phyloP scores from a whole-genome alignment of 2,797 vertebrate genomes.

The Chaunax sp. region DNA sequence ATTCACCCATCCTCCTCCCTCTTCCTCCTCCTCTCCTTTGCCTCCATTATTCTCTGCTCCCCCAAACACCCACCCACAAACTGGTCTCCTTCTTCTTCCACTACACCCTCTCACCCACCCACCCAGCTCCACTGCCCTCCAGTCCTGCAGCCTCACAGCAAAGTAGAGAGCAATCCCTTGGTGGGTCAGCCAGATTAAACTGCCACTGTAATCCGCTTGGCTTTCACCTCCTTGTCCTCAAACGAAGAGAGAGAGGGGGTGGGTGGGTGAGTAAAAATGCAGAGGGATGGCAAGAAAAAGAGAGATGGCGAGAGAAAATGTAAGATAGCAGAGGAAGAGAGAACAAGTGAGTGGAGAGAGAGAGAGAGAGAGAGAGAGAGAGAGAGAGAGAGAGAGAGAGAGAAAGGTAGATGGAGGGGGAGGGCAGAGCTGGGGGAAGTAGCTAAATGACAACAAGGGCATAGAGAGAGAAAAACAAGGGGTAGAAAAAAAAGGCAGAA shows the following conservation, averaged over 20 bases:
- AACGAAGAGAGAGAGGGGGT: slow-evolving; percentile 55
- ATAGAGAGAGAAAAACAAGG: slow-evolving; percentile 65
- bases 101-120: slow-evolving; percentile 31
- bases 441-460: slow-evolving; percentile 70
- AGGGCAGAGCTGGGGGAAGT: slow-evolving; percentile 46
- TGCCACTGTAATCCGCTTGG: slow-evolving; percentile 87
- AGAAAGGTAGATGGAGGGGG: slow-evolving; percentile 32
- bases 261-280: slow-evolving; percentile 15
- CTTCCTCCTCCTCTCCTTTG: slow-evolving; percentile 25
- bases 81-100: slow-evolving; percentile 39
- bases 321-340: slow-evolving; percentile 27
- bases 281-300: slow-evolving; percentile 2
- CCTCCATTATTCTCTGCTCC: slow-evolving; percentile 26
- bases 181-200: slow-evolving; percentile 87
- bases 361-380: slow-evolving; percentile 4
- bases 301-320: slow-evolving; percentile 26
- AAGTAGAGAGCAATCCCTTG: slow-evolving; percentile 85
- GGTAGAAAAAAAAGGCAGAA: slow-evolving; percentile 39
- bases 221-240: slow-evolving; percentile 87
- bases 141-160: slow-evolving; percentile 76
- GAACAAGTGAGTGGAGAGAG: slow-evolving; percentile 17
- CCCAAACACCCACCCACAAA: slow-evolving; percentile 25
- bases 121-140: slow-evolving; percentile 63
- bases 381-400: slow-evolving; percentile 14
- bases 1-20: slow-evolving; percentile 47